Conservation (phyloP, 1,140 invertebrate species). For the Trichonephila inaurata region DNA sequence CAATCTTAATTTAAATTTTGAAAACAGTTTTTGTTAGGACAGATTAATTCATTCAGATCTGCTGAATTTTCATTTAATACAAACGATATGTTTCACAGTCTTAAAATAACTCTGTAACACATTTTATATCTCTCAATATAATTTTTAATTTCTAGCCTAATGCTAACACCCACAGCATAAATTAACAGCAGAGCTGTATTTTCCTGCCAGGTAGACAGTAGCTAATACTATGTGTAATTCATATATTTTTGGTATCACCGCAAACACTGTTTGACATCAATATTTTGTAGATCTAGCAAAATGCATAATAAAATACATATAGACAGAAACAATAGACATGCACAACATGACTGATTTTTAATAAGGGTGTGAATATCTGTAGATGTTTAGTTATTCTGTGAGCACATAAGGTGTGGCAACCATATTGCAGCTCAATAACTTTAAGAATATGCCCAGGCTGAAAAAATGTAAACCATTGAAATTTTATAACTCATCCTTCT, state of each 20-base stretch:
- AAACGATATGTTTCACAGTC: slow-evolving; percentile 66
- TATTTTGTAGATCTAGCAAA: slow-evolving; percentile 74
- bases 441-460: slow-evolving; percentile 74
- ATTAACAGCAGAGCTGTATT: slow-evolving; percentile 41
- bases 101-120: slow-evolving; percentile 50
- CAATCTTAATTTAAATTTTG: slow-evolving; percentile 32
- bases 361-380: slow-evolving; percentile 69
- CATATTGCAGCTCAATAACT: slow-evolving; percentile 42
- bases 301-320: slow-evolving; percentile 72
- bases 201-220: not conserved
- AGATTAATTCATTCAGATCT: not conserved
- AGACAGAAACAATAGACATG: slow-evolving; percentile 73
- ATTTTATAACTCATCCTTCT: too few species aligned
- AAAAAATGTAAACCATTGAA: slow-evolving; percentile 26
- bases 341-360: slow-evolving; percentile 62
- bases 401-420: slow-evolving; percentile 73
- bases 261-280: slow-evolving; percentile 69
- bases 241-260: slow-evolving; percentile 52
- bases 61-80: slow-evolving; percentile 34
- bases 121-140: slow-evolving; percentile 17
- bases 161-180: slow-evolving; percentile 69
- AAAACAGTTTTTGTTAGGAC: not conserved
- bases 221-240: slow-evolving; percentile 64
- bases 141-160: slow-evolving; percentile 53
- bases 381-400: slow-evolving; percentile 72